Evolutionary conservation across 2,888 invertebrate genomes (phyloP).

Genomic region (Drosophila greeni): DNA sequence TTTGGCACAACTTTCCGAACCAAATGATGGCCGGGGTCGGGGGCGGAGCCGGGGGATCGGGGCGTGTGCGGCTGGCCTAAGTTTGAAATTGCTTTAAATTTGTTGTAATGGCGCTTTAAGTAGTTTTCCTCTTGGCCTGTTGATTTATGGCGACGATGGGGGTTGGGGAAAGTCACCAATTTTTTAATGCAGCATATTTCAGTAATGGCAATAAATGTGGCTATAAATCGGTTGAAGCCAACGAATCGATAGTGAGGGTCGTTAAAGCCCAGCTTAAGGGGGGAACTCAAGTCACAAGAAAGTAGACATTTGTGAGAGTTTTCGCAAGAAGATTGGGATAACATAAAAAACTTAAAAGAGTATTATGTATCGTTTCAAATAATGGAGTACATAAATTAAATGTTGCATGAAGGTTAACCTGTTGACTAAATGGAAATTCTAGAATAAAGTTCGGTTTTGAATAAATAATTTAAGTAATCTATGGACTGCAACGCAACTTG

Average conservation of each 20-base stretch:
- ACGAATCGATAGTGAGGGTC: conserved; percentile 8
- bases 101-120: conserved; percentile 74
- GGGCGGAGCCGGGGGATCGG: not conserved
- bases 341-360: not conserved
- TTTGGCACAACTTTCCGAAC: conserved; percentile 58
- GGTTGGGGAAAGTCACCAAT: conserved; percentile 37
- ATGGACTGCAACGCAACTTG: not conserved
- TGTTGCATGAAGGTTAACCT: not conserved
- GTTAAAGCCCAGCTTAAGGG: conserved; percentile 1
- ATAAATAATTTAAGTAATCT: not conserved
- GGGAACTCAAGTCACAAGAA: not conserved
- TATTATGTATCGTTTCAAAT: too few relatives aligned
- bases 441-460: not conserved
- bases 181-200: conserved; percentile 63
- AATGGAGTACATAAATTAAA: too few relatives aligned
- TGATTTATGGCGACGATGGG: conserved; percentile 60
- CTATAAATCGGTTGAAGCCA: conserved; percentile 24
- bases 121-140: conserved; percentile 65
- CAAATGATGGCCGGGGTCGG: conserved; percentile 17
- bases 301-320: not conserved
- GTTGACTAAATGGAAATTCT: not conserved
- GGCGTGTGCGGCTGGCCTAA: conserved; percentile 45
- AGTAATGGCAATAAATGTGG: conserved; percentile 42
- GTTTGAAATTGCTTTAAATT: conserved; percentile 74
- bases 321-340: not conserved